Evolutionary conservation across 2,797 vertebrate genomes (phyloP).

Genomic region (Acanthurus tractus): DNA sequence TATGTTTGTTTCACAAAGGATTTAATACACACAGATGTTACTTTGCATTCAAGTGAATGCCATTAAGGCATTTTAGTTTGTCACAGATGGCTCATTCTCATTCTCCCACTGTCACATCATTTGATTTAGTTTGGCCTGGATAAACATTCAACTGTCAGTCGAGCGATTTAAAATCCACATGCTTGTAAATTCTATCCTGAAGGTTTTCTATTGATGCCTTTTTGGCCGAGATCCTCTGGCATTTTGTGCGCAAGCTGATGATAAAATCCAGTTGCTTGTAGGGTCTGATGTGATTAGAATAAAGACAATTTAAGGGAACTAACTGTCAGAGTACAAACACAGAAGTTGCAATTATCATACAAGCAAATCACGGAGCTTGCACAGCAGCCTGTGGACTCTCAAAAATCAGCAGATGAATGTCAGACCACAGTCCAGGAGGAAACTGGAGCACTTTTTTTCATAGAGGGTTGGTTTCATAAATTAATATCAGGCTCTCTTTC

Average conservation of each 20-base stretch:
- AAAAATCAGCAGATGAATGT: not conserved
- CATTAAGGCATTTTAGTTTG: conserved; percentile 15
- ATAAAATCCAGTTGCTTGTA: not conserved
- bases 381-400: not conserved
- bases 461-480: not conserved
- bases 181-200: not conserved
- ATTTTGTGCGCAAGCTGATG: not conserved
- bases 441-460: not conserved
- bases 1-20: conserved; percentile 21
- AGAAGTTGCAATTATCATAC: too few relatives aligned
- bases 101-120: conserved; percentile 17
- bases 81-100: conserved; percentile 6
- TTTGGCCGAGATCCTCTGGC: not conserved
- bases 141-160: not conserved
- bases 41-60: conserved; percentile 15
- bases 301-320: not conserved
- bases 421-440: not conserved
- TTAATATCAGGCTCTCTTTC: not conserved
- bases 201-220: conserved; percentile 9
- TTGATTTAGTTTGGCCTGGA: conserved; percentile 2
- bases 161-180: not conserved
- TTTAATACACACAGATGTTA: conserved; percentile 46
- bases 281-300: not conserved
- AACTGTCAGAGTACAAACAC: too few relatives aligned
- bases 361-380: not conserved